Percentiles rank a stretch among this genome's conserved stretches.
Evolutionary conservation across 2,113 vertebrate genomes (phyloP).

Genomic region (Indicator indicator): DNA sequence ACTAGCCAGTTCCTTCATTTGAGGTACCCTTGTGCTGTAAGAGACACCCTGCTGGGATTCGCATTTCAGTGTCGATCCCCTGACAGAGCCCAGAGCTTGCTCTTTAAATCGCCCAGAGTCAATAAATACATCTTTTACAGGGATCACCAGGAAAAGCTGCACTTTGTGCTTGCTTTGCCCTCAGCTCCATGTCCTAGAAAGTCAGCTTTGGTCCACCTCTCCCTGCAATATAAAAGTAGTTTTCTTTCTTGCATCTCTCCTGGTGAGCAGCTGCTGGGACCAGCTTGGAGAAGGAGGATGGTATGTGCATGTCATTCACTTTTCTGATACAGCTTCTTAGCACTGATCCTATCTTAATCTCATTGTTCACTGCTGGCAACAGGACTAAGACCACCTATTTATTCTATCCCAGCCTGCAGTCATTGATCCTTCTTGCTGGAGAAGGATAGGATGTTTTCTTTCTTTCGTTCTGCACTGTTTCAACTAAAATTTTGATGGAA

Average conservation of each 20-base stretch:
- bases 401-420: not conserved
- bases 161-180: not conserved
- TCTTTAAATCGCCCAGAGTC: not conserved
- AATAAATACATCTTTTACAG: not conserved
- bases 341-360: not conserved
- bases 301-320: not conserved
- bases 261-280: not conserved
- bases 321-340: not conserved
- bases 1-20: not conserved
- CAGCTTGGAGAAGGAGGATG: not conserved
- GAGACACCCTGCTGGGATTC: not conserved
- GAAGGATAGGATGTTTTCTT: not conserved
- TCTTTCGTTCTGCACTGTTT: not conserved
- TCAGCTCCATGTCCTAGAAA: not conserved
- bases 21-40: not conserved
- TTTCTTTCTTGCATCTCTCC: not conserved
- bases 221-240: not conserved
- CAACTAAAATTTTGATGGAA: constrained; percentile 3
- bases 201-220: not conserved
- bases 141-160: not conserved
- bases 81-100: not conserved
- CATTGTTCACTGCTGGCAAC: not conserved
- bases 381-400: not conserved
- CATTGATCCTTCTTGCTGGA: not conserved
- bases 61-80: not conserved